Evolutionary conservation across 2,113 vertebrate genomes (phyloP).

Genomic region (Progne subis): DNA sequence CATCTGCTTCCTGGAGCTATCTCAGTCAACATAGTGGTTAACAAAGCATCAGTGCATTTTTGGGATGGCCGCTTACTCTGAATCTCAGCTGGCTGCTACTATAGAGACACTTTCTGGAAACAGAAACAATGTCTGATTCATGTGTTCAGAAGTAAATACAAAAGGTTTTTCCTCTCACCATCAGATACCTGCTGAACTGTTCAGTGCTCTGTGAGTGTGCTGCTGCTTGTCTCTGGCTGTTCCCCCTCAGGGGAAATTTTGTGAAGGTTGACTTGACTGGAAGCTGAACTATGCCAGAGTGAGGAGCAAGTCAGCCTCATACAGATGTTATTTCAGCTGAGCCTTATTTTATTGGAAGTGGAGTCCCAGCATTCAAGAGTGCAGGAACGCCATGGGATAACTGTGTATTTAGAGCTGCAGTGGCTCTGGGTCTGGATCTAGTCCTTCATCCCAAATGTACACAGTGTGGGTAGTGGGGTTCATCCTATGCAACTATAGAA

Average conservation of each 20-base stretch:
- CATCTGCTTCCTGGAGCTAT: background rate
- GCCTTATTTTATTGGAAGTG: background rate
- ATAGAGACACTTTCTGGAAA: background rate
- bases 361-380: background rate
- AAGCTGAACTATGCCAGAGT: background rate
- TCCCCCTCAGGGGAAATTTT: background rate
- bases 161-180: background rate
- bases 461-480: background rate
- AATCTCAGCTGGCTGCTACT: background rate
- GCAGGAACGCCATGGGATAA: background rate
- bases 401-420: background rate
- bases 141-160: background rate
- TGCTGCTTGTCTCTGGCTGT: background rate
- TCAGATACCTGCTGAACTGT: background rate
- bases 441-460: background rate
- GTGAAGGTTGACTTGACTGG: background rate
- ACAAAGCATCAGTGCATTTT: background rate
- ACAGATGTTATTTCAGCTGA: background rate
- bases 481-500: background rate
- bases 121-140: background rate
- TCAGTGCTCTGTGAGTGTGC: background rate
- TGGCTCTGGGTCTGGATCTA: background rate
- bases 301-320: background rate
- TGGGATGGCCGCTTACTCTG: background rate
- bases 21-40: background rate